These are phyloP conservation scores for Vesta saturnalis DNA, from an alignment of 2,888 invertebrate genomes.

Conservation along the genomic window DNA sequence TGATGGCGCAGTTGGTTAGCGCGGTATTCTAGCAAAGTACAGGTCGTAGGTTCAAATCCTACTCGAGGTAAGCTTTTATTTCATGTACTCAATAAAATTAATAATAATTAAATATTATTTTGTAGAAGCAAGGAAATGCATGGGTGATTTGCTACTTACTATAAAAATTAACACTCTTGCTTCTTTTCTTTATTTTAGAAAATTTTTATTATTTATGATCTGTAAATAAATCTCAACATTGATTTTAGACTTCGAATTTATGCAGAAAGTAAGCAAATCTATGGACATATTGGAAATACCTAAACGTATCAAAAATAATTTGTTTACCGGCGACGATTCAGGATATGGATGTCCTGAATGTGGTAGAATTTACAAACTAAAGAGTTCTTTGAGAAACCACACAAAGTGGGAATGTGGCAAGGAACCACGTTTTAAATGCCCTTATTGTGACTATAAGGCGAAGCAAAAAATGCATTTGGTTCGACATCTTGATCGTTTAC, in stretches of 20 bases:
- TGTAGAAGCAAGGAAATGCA: no score
- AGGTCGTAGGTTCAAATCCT: no score
- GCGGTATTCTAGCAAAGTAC: no score
- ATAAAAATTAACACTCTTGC: no score
- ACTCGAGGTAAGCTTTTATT: no score
- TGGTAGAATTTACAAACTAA: slow-evolving; percentile 86
- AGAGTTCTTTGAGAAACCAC: slow-evolving; percentile 84
- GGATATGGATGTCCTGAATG: slow-evolving; percentile 83
- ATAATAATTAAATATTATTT: no score
- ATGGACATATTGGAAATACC: neutral
- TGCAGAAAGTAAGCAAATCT: neutral
- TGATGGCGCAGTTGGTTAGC: no score
- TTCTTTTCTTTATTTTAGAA: no score
- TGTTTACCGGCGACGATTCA: slow-evolving; percentile 52
- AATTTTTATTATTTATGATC: no score
- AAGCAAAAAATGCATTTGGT: slow-evolving; percentile 88
- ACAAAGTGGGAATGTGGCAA: slow-evolving; percentile 90
- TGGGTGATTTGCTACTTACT: no score
- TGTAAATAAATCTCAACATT: no score
- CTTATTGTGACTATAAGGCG: slow-evolving; percentile 84
- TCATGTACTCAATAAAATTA: no score
- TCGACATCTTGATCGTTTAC: slow-evolving; percentile 85
- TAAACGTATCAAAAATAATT: neutral
- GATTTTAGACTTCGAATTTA: neutral
- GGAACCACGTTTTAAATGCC: slow-evolving; percentile 85